A percentile compares a stretch with the other conserved stretches of the same genome.
Conservation (phyloP, 2,888 invertebrate species). For the Amiota minor region DNA sequence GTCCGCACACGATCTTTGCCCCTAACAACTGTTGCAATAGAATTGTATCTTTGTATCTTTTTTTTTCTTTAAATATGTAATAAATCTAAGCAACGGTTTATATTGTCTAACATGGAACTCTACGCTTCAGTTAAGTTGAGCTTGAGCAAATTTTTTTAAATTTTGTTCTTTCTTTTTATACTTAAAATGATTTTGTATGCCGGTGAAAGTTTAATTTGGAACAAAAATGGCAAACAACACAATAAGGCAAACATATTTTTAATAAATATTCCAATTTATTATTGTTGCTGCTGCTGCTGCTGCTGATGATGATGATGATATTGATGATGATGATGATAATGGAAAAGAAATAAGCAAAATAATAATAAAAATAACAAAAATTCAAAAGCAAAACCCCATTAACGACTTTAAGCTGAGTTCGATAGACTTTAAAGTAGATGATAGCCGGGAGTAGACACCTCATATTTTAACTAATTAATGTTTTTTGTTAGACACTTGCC, state of each 20-base stretch:
- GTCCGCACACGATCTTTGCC: too few relatives aligned
- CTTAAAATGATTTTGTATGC: background rate
- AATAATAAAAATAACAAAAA: background rate
- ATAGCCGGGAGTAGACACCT: background rate
- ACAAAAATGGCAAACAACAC: constrained; percentile 33
- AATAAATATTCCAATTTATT: background rate
- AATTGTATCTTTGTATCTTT: too few relatives aligned
- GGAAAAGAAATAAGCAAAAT: constrained; percentile 24
- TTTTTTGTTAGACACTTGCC: constrained; percentile 13
- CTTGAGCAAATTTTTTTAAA: constrained; percentile 7
- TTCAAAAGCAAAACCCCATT: background rate
- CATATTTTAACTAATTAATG: constrained; percentile 17
- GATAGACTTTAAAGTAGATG: too few relatives aligned
- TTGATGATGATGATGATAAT: constrained; percentile 19
- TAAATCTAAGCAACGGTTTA: too few relatives aligned
- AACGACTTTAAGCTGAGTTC: too few relatives aligned
- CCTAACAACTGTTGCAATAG: too few relatives aligned
- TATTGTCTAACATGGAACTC: background rate
- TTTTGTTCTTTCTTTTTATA: constrained; percentile 18
- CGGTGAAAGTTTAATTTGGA: constrained; percentile 20
- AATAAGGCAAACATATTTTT: constrained; percentile 32
- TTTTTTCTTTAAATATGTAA: too few relatives aligned
- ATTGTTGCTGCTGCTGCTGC: background rate
- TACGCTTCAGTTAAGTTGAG: background rate
- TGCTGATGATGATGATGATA: constrained; percentile 40